Conservation (phyloP, 2,797 vertebrate genomes). For the Hirundo rustica region DNA sequence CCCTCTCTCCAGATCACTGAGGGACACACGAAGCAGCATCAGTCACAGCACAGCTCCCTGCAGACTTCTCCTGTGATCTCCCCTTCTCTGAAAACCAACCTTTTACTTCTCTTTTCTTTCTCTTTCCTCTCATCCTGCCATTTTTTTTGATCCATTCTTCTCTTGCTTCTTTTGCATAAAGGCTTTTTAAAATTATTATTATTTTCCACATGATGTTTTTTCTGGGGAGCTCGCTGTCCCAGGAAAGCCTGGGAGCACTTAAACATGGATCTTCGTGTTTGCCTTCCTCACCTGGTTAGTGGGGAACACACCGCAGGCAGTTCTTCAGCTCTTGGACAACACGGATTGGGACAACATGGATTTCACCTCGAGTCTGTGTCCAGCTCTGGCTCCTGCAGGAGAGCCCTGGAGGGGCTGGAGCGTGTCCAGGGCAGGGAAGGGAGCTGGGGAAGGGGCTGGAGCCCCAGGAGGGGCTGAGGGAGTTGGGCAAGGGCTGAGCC, state of each 20-base stretch:
- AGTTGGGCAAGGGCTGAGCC: not conserved
- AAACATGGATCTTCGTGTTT: not conserved
- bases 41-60: conserved; percentile 34
- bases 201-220: not conserved
- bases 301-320: not conserved
- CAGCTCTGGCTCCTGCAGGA: not conserved
- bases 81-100: not conserved
- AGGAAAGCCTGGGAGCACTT: not conserved
- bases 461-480: not conserved
- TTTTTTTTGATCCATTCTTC: not conserved
- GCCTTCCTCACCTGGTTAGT: not conserved
- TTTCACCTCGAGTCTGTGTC: not conserved
- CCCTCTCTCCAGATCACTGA: conserved; percentile 7
- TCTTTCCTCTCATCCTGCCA: not conserved
- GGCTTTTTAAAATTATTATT: not conserved
- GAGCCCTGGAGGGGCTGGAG: not conserved
- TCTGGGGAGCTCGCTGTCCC: not conserved
- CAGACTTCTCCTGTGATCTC: conserved; percentile 16
- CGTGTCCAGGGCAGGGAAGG: not conserved
- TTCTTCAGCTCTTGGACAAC: not conserved
- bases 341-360: not conserved
- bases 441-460: not conserved
- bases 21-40: not conserved
- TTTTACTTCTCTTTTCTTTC: not conserved
- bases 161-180: not conserved